Base-by-base conservation (phyloP, 2,113 vertebrate genomes). In the Ibidorhyncha struthersii region DNA sequence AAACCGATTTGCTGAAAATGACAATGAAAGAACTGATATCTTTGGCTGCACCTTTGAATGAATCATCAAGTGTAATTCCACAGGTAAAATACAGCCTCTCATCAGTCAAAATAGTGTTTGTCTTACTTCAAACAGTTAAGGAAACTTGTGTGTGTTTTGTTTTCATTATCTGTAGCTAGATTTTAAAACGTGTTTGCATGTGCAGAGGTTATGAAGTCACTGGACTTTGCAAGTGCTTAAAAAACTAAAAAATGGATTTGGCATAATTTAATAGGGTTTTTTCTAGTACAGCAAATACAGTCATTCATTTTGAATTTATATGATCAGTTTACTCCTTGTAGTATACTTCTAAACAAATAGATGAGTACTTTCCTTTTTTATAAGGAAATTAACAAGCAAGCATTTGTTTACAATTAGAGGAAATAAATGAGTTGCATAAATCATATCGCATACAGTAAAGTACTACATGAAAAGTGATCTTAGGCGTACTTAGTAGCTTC, bases 1-100 rank as follows among this genome's bases (percentile, higher is more conserved):
- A 98, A 98, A 98, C 98, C 95, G 98, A 98, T 78, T 97, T 99
- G 87, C 85, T 99, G 97, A 99, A 99, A 98, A 98, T 98, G 98
- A 99, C 99, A 88, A 99, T 99, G 99, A 98, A 97, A 78, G 98
- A 99, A 93, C 96, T 99, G 97, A 97, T 99, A 6, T 77, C 98
- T 63, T 97, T 99, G 97, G 99, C 99, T 90, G 91, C 95, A 87
- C 98, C 99, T 72, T 69, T 86, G 30, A 84, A 95, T 45, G 96
- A 97, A 74, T 78, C 92, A 66, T 84, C 49, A 95, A 99, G 98
- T 97, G 98, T 98, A 41, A 98, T 99, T 74, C 98, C 99, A 73
- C 99, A 99, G 99, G 99, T 99, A 98, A 98, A 92, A 59, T 74
- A 43, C 6, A 43, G 25, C 34, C 49, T 79, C 23, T 53, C 55